phyloP scores from a whole-genome alignment of 2,113 vertebrate genomes.

The Tetrao urogallus region DNA sequence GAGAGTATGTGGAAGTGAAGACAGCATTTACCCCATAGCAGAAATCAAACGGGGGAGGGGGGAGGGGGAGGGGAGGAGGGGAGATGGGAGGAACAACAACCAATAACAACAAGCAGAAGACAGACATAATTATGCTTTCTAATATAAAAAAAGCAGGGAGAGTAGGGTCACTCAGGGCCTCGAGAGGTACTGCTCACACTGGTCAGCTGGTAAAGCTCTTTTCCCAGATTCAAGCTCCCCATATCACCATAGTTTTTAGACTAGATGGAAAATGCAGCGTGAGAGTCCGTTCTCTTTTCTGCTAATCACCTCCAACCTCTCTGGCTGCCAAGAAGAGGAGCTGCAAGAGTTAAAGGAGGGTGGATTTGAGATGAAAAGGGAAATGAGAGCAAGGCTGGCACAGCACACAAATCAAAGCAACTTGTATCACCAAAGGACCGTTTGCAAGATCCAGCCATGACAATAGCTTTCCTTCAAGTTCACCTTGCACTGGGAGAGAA shows the following conservation, averaged over 20 bases:
- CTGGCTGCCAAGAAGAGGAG: background rate
- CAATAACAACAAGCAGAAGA: background rate
- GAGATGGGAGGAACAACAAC: background rate
- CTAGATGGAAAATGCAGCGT: background rate
- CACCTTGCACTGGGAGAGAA: conserved; percentile 66
- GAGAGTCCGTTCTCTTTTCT: background rate
- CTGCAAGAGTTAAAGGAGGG: background rate
- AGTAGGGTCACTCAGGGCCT: background rate
- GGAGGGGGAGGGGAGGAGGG: too few species aligned
- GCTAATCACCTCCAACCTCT: background rate
- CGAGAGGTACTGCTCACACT: background rate
- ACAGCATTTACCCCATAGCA: background rate
- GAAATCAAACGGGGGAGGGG: background rate
- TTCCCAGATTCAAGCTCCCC: background rate
- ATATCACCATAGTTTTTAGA: background rate
- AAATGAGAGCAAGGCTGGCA: background rate
- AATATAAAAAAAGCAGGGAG: background rate
- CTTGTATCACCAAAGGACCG: conserved; percentile 43
- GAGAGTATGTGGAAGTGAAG: background rate
- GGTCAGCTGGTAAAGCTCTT: background rate
- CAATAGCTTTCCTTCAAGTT: conserved; percentile 71
- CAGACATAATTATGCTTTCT: background rate
- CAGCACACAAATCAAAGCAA: conserved; percentile 53
- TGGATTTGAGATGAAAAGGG: conserved; percentile 23
- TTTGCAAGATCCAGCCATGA: background rate